These are phyloP conservation scores for Trachelus troglodyta DNA, from an alignment of 2,888 invertebrate genomes.

Conservation along the genomic window DNA sequence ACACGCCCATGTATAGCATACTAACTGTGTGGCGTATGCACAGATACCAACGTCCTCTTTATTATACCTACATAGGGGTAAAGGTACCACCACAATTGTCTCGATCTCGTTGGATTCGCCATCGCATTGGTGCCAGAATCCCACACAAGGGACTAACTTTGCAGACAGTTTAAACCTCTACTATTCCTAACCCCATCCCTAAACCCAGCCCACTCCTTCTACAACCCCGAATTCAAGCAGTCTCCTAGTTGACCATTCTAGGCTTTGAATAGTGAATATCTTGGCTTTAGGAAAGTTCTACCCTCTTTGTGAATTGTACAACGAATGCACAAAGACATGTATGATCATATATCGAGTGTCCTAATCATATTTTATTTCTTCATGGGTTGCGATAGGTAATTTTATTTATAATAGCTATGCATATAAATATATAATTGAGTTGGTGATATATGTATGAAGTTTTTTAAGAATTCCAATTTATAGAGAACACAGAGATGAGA, in stretches of 20 bases:
- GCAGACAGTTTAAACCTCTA: slow-evolving; percentile 35
- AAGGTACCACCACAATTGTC: not conserved
- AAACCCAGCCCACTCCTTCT: slow-evolving; percentile 15
- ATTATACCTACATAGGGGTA: not conserved
- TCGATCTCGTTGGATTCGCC: not conserved
- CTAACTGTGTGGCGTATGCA: not conserved
- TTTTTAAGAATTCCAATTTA: too few species aligned
- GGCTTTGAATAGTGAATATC: slow-evolving; percentile 33
- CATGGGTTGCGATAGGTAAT: not conserved
- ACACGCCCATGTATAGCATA: not conserved
- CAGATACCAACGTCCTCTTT: not conserved
- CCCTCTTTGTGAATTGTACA: not conserved
- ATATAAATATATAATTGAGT: not conserved
- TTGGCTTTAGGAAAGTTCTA: slow-evolving; percentile 21
- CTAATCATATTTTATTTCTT: not conserved
- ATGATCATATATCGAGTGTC: not conserved
- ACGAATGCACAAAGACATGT: not conserved
- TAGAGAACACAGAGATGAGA: not conserved
- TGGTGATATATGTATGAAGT: not conserved
- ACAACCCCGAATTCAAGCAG: slow-evolving; percentile 19
- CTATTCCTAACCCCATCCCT: slow-evolving; percentile 18
- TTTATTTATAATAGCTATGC: not conserved
- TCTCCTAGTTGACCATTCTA: slow-evolving; percentile 31
- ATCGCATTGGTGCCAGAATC: slow-evolving; percentile 1
- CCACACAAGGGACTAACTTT: slow-evolving; percentile 29